Conservation (phyloP, 2,888 invertebrate genomes). For the Fabriciana adippe region DNA sequence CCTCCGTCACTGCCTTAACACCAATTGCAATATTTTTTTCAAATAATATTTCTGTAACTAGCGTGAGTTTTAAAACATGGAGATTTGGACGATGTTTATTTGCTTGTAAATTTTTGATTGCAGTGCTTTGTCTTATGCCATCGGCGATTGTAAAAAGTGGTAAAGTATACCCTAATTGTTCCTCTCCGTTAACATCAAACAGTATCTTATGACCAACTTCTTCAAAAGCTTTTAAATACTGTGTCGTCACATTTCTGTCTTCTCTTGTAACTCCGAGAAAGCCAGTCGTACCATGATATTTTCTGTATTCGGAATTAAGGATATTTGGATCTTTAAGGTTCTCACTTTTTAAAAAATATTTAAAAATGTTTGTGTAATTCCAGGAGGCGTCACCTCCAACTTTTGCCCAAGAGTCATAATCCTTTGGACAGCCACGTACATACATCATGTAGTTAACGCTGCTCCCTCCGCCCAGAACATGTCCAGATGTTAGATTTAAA, state of each 20-base stretch:
- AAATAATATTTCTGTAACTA: slow-evolving; percentile 50
- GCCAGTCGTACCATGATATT: slow-evolving; percentile 46
- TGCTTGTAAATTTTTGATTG: slow-evolving; percentile 46
- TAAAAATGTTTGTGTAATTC: slow-evolving; percentile 42
- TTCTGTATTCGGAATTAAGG: slow-evolving; percentile 34
- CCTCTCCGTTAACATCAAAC: slow-evolving; percentile 50
- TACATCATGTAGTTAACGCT: slow-evolving; percentile 43
- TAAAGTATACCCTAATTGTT: slow-evolving; percentile 50
- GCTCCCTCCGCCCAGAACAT: slow-evolving; percentile 14
- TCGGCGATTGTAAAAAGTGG: slow-evolving; percentile 48
- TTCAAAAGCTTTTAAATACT: slow-evolving; percentile 49
- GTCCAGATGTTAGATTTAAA: neutral
- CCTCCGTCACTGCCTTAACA: slow-evolving; percentile 42
- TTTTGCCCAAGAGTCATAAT: slow-evolving; percentile 46
- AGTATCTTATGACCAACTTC: slow-evolving; percentile 51
- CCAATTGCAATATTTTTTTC: slow-evolving; percentile 50
- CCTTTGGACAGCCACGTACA: slow-evolving; percentile 43
- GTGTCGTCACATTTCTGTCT: slow-evolving; percentile 26
- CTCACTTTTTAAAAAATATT: slow-evolving; percentile 30
- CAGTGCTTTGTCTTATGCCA: slow-evolving; percentile 50
- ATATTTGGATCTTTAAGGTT: slow-evolving; percentile 40
- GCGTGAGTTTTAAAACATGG: slow-evolving; percentile 47
- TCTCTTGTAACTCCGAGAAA: slow-evolving; percentile 44
- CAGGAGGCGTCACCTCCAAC: slow-evolving; percentile 42
- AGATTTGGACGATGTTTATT: slow-evolving; percentile 47